Evolutionary conservation across 35 echinoderm and acorn worm genomes (phyloP).

Genomic region (Anneissia japonica): DNA sequence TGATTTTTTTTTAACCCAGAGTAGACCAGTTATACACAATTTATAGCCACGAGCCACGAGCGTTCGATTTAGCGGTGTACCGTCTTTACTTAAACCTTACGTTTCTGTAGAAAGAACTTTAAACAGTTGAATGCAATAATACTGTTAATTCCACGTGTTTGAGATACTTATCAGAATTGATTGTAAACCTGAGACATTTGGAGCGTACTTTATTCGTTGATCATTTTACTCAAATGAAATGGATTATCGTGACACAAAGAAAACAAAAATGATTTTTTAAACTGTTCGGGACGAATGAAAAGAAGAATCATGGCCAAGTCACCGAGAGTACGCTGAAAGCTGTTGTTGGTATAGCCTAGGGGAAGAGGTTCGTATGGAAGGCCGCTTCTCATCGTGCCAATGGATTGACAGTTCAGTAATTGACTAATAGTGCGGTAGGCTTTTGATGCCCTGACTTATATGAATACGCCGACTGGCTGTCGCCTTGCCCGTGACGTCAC

Average conservation of each 20-base stretch:
- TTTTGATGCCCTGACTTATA: constrained; percentile 18
- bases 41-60: neutral
- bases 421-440: constrained; percentile 5
- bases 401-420: constrained; percentile 13
- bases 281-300: neutral
- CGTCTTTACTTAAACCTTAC: neutral
- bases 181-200: neutral
- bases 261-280: neutral
- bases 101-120: neutral
- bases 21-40: no score
- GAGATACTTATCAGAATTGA: neutral
- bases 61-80: neutral
- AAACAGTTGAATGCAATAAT: neutral
- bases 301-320: neutral
- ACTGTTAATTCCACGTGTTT: neutral
- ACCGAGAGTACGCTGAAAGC: neutral
- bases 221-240: neutral
- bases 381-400: neutral
- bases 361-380: neutral
- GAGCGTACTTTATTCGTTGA: neutral
- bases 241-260: neutral
- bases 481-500: constrained; percentile 13
- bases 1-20: no score
- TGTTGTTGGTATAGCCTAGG: neutral
- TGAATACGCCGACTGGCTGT: neutral